phyloP scores from a whole-genome alignment of 2,797 vertebrate genomes.

The Mus minutoides region DNA sequence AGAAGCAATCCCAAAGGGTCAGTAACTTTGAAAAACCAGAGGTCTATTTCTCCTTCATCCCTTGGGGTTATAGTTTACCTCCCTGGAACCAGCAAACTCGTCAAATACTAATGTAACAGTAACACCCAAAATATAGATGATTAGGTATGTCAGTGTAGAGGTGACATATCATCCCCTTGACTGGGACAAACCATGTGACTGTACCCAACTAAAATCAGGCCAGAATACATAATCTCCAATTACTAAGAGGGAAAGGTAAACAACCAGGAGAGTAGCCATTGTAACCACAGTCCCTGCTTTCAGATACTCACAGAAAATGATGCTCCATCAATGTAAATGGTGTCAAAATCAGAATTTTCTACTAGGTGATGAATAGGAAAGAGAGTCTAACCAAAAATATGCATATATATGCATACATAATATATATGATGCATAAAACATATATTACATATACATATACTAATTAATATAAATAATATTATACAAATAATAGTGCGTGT shows the following conservation, averaged over 20 bases:
- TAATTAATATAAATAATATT: too few relatives aligned
- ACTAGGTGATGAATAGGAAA: neutral
- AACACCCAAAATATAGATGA: neutral
- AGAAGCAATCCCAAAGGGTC: slow-evolving; percentile 22
- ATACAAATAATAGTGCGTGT: neutral
- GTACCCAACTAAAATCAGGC: neutral
- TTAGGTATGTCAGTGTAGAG: neutral
- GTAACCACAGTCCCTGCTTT: neutral
- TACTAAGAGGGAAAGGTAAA: neutral
- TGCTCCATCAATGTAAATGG: neutral
- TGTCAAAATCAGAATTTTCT: neutral
- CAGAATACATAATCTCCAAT: neutral
- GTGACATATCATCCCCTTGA: neutral
- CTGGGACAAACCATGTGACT: neutral
- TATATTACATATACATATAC: too few relatives aligned
- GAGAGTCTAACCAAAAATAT: neutral
- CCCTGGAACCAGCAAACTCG: neutral
- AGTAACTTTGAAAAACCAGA: slow-evolving; percentile 18
- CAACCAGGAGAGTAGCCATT: neutral
- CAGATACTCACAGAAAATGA: neutral
- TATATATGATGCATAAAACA: too few relatives aligned
- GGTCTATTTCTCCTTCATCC: neutral
- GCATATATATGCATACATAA: too few relatives aligned
- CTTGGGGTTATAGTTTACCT: neutral
- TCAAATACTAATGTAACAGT: neutral